Evolutionary conservation across 2,888 invertebrate genomes (phyloP).

Genomic region (Andrena praecox): DNA sequence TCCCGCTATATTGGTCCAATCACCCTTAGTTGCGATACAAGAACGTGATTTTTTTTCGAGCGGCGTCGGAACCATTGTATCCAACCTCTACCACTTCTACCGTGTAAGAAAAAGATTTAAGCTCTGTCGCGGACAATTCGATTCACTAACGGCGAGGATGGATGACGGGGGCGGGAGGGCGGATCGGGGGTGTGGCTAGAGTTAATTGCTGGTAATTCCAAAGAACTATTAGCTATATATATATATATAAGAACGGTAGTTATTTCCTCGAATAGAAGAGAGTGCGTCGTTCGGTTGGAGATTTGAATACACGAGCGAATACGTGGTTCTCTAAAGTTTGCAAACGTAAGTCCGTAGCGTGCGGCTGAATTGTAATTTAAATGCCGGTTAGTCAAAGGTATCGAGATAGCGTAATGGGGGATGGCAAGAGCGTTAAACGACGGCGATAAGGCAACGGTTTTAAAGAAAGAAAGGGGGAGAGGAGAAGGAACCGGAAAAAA

Average conservation of each 20-base stretch:
- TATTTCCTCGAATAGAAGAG: neutral
- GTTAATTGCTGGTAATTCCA: neutral
- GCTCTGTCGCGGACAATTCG: conserved; percentile 20
- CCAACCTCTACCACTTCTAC: neutral
- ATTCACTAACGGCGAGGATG: conserved; percentile 5
- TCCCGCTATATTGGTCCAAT: conserved; percentile 64
- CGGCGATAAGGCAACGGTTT: conserved; percentile 12
- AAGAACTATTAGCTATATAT: neutral
- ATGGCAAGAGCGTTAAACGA: neutral
- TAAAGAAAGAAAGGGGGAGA: conserved; percentile 57
- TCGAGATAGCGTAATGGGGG: neutral
- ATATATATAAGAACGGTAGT: neutral
- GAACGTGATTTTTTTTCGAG: conserved; percentile 21
- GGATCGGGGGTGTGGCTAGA: neutral
- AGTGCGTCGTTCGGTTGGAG: neutral
- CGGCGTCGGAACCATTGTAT: neutral
- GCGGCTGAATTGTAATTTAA: no score
- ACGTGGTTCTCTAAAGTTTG: neutral
- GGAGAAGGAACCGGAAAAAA: conserved; percentile 44
- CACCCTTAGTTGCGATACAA: conserved; percentile 52
- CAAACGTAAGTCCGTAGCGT: neutral
- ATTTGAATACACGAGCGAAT: conserved; percentile 1
- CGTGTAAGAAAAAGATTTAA: conserved; percentile 26
- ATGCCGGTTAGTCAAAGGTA: neutral
- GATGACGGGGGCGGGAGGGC: no score